A percentile compares a stretch with the other conserved stretches of the same genome.
Conservation (phyloP, 2,797 vertebrate genomes). For the Poecile montanus region DNA sequence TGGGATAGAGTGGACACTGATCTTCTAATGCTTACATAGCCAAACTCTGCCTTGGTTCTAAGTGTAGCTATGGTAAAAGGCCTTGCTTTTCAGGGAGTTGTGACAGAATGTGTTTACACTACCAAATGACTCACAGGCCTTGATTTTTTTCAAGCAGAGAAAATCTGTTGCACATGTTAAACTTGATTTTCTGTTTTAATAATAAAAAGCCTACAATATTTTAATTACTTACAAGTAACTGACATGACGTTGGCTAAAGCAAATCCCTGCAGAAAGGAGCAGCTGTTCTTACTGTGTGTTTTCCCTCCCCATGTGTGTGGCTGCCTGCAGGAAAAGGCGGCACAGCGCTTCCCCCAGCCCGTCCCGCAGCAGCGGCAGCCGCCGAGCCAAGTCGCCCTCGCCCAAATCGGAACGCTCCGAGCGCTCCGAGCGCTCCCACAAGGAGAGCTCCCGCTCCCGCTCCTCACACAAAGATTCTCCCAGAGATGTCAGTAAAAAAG, state of each 20-base stretch:
- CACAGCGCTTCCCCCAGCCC: slow-evolving; percentile 94
- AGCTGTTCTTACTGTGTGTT: fast-evolving
- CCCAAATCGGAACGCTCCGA: slow-evolving; percentile 90
- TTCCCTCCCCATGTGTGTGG: background rate
- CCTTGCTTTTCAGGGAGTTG: background rate
- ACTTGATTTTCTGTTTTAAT: background rate
- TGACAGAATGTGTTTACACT: background rate
- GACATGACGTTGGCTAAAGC: fast-evolving
- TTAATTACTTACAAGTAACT: background rate
- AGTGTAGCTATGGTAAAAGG: background rate
- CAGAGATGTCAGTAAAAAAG: slow-evolving; percentile 91
- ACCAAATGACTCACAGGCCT: background rate
- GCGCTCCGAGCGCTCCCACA: slow-evolving; percentile 90
- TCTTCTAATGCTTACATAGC: background rate
- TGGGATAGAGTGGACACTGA: background rate
- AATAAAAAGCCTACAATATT: background rate
- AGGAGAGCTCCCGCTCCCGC: slow-evolving; percentile 88
- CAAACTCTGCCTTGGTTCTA: background rate
- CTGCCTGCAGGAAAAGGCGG: slow-evolving; percentile 82
- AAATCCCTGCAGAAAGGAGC: background rate
- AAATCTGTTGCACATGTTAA: background rate
- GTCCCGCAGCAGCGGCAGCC: slow-evolving; percentile 85
- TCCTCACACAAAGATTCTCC: slow-evolving; percentile 95
- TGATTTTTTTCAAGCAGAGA: background rate
- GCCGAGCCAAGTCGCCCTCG: slow-evolving; percentile 89